These are phyloP conservation scores for Craterocephalus amniculus DNA, from an alignment of 2,797 vertebrate species.

Conservation along the genomic window DNA sequence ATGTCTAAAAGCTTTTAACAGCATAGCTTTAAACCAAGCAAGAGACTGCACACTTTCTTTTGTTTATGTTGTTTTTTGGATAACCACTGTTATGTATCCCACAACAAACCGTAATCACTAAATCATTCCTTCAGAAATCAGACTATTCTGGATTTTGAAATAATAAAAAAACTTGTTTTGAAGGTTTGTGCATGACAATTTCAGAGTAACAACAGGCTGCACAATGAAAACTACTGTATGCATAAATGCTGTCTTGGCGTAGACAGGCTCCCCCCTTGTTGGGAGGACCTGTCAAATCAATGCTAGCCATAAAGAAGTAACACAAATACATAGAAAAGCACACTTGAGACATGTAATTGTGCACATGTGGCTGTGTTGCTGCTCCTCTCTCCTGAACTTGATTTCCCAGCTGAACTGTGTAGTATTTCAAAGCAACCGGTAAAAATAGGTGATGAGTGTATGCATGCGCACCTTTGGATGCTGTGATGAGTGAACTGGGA, in stretches of 20 bases:
- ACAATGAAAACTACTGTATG: conserved; percentile 11
- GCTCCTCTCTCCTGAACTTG: conserved; percentile 42
- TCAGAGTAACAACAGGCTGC: neutral
- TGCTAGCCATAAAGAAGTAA: conserved; percentile 31
- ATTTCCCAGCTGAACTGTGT: conserved; percentile 68
- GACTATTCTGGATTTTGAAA: neutral
- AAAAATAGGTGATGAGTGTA: conserved; percentile 18
- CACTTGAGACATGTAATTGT: conserved; percentile 39
- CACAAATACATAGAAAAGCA: conserved; percentile 17
- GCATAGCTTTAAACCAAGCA: no score
- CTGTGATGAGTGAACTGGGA: conserved; percentile 68
- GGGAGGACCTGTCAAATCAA: conserved; percentile 33
- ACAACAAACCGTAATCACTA: no score
- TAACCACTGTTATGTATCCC: no score
- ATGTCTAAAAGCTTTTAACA: no score
- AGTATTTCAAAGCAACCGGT: conserved; percentile 41
- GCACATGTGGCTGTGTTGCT: conserved; percentile 24
- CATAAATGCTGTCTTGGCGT: conserved; percentile 23
- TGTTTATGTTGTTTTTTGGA: no score
- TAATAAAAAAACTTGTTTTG: neutral
- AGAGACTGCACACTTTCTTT: neutral
- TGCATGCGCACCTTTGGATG: conserved; percentile 53
- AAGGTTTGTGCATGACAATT: neutral
- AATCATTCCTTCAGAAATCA: neutral
- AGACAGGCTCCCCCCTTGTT: conserved; percentile 9